Conservation (phyloP, 2,888 invertebrate genomes). For the Heterodera filipjevi region DNA sequence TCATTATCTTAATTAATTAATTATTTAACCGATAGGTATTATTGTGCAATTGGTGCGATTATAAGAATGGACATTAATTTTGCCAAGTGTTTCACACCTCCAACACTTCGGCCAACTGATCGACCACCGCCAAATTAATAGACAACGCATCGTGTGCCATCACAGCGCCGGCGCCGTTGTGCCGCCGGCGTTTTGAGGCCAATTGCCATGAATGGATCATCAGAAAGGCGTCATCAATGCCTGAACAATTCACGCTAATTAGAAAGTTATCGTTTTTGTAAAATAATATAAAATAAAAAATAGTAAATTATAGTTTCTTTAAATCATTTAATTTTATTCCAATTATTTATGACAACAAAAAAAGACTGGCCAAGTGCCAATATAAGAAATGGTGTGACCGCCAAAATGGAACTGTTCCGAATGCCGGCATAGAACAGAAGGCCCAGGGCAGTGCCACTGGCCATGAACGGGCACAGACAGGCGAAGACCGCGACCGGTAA, state of each 20-base stretch:
- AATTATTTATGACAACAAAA: too few species aligned
- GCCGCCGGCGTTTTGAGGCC: conserved; percentile 41
- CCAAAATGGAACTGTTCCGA: conserved; percentile 49
- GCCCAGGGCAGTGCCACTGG: conserved; percentile 61
- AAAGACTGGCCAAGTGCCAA: conserved; percentile 51
- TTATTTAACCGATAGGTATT: too few species aligned
- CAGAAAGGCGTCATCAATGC: conserved; percentile 60
- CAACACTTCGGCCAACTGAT: conserved; percentile 25
- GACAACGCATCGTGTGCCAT: background rate
- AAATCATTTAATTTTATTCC: too few species aligned
- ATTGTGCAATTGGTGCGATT: too few species aligned
- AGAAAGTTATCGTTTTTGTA: background rate
- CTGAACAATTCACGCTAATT: background rate
- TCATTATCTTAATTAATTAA: too few species aligned
- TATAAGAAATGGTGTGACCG: conserved; percentile 59
- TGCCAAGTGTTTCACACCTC: background rate
- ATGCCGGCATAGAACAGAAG: conserved; percentile 55
- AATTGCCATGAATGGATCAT: conserved; percentile 63
- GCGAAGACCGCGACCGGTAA: conserved; percentile 56
- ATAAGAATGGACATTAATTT: too few species aligned
- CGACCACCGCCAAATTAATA: conserved; percentile 11
- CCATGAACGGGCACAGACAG: conserved; percentile 64
- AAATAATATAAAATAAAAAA: background rate
- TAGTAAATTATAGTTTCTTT: too few species aligned
- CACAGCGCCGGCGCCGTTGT: background rate